Evolutionary conservation across 1,140 invertebrate genomes (phyloP).

Genomic region (Diploscapter pachys): DNA sequence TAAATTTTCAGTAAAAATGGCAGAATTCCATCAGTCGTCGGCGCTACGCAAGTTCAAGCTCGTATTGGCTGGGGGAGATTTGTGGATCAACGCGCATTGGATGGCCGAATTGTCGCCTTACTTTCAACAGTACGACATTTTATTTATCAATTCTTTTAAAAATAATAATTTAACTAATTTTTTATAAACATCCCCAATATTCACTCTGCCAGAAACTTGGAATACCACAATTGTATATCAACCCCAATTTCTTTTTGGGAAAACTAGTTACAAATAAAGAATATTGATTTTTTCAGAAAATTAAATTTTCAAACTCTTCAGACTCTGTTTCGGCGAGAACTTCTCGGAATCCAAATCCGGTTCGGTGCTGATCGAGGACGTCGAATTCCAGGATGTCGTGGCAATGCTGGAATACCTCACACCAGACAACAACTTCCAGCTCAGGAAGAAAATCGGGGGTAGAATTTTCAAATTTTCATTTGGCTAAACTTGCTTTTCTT

Average conservation of each 20-base stretch:
- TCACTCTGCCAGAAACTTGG: no score
- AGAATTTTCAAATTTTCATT: constrained; percentile 7
- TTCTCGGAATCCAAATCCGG: constrained; percentile 37
- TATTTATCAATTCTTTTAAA: no score
- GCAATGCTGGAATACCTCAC: constrained; percentile 42
- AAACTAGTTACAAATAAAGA: no score
- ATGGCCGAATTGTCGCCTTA: constrained; percentile 46
- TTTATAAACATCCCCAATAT: no score
- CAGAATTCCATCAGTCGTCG: no score
- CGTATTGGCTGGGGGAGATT: constrained; percentile 24
- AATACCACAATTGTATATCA: no score
- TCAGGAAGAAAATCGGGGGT: constrained; percentile 34
- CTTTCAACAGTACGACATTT: constrained; percentile 22
- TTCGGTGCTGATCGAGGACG: constrained; percentile 37
- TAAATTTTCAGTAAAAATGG: no score
- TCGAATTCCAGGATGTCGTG: constrained; percentile 39
- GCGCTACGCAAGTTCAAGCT: constrained; percentile 43
- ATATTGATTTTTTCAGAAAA: no score
- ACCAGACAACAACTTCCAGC: constrained; percentile 37
- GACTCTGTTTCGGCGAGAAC: constrained; percentile 39
- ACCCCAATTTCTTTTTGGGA: no score
- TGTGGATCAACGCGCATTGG: constrained; percentile 45
- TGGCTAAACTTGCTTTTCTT: no score
- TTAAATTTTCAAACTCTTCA: not conserved
- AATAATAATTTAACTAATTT: no score